Percentiles rank a stretch among this genome's conserved stretches.
phyloP scores from a whole-genome alignment of 2,113 vertebrate genomes.

The Dicrurus megarhynchus region DNA sequence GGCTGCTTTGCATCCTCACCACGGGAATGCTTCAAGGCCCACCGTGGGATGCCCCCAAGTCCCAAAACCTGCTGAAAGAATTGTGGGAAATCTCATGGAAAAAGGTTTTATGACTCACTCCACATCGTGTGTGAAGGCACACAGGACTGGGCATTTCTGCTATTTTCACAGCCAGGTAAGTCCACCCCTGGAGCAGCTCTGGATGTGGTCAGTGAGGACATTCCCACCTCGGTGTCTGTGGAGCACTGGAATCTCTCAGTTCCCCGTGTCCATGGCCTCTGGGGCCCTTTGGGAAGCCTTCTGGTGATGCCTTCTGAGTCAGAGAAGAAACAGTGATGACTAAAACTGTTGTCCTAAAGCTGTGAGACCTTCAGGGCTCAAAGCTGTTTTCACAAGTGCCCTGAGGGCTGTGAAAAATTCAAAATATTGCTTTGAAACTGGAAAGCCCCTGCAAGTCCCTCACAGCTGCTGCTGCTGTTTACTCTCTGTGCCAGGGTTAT shows the following conservation, averaged over 20 bases:
- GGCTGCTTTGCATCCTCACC: background rate
- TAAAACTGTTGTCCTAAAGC: background rate
- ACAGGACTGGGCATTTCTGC: background rate
- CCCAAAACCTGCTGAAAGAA: background rate
- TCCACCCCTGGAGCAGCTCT: background rate
- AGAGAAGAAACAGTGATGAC: background rate
- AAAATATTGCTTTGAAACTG: background rate
- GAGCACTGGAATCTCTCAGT: background rate
- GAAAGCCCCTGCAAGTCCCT: background rate
- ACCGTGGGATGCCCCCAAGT: background rate
- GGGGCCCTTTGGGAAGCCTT: background rate
- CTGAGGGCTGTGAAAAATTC: background rate
- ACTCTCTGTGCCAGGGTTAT: constrained; percentile 12
- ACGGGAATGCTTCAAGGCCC: background rate
- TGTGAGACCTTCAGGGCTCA: background rate
- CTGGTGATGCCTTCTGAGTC: background rate
- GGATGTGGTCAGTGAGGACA: background rate
- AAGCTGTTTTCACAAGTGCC: background rate
- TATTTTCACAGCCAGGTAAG: background rate
- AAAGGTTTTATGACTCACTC: background rate
- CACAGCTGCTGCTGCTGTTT: background rate
- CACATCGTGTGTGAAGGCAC: background rate
- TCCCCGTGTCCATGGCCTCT: background rate
- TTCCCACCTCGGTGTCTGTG: background rate
- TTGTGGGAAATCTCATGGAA: background rate